These are phyloP conservation scores for Arrhopalites spinosus DNA, from an alignment of 2,888 invertebrate genomes.

Conservation along the genomic window DNA sequence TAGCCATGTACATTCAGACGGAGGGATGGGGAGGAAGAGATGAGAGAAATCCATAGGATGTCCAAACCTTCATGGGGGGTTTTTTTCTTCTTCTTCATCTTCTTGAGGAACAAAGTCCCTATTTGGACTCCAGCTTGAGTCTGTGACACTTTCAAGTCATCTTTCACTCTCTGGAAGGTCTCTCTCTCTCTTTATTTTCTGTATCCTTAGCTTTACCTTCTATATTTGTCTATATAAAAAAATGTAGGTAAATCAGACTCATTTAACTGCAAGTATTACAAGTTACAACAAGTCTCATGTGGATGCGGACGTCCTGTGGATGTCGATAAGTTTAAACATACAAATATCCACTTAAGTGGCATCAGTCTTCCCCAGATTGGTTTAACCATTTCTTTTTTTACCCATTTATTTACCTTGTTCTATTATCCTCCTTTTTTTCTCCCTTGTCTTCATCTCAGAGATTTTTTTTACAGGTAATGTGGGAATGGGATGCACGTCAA, in stretches of 20 bases:
- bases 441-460: no score
- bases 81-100: conserved; percentile 8
- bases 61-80: conserved; percentile 36
- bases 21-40: conserved; percentile 21
- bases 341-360: no score
- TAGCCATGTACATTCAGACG: conserved; percentile 8
- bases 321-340: no score
- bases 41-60: conserved; percentile 39
- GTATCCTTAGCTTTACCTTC: no score
- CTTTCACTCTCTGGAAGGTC: conserved; percentile 38
- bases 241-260: not conserved
- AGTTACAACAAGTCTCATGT: not conserved
- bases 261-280: conserved; percentile 9
- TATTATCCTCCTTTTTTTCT: no score
- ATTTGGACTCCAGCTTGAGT: conserved; percentile 33
- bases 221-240: no score
- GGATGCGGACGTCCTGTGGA: no score
- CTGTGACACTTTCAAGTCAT: conserved; percentile 41
- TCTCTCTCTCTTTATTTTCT: not conserved
- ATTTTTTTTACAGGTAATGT: no score
- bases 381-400: no score
- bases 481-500: no score
- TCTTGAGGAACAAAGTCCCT: conserved; percentile 30
- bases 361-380: no score
- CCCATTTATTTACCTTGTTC: no score